Percentiles rank a stretch among this genome's conserved stretches.
phyloP scores from a whole-genome alignment of 2,888 invertebrate species.

The Amphipyra tragopoginis region DNA sequence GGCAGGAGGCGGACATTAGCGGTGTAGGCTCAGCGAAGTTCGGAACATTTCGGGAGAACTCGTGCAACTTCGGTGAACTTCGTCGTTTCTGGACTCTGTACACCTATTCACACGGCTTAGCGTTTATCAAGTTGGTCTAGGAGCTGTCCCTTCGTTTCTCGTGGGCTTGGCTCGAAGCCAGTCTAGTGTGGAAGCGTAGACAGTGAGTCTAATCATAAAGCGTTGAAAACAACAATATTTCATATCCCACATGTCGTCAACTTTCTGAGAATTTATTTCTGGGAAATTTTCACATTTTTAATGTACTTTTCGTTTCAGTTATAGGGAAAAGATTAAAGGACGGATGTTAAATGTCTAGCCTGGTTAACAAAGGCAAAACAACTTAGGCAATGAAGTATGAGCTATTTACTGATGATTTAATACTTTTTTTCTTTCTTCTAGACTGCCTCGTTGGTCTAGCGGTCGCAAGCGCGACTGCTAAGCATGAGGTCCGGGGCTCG shows the following conservation, averaged over 20 bases:
- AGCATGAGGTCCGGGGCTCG: too few species aligned
- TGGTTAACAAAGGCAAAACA: too few species aligned
- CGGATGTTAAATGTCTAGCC: too few species aligned
- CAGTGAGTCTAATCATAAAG: constrained; percentile 8
- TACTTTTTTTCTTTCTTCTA: too few species aligned
- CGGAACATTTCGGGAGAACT: constrained; percentile 14
- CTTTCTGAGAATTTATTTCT: background rate
- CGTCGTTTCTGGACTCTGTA: constrained; percentile 4
- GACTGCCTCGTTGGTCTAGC: too few species aligned
- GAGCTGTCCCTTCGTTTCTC: background rate
- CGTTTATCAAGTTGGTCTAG: constrained; percentile 23
- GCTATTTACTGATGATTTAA: too few species aligned
- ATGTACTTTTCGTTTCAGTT: background rate
- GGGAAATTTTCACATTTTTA: background rate
- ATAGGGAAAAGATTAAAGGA: background rate
- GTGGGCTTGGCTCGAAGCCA: constrained; percentile 19
- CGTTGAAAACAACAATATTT: constrained; percentile 6
- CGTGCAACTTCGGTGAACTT: constrained; percentile 8
- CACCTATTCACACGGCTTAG: constrained; percentile 22
- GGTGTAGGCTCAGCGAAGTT: constrained; percentile 18
- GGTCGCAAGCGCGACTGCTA: too few species aligned
- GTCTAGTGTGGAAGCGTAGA: background rate
- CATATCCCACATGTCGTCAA: background rate
- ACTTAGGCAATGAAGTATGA: too few species aligned
- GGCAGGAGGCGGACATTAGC: constrained; percentile 44